phyloP scores from a whole-genome alignment of 2,113 vertebrate genomes.

The Clarias macrocephalus region DNA sequence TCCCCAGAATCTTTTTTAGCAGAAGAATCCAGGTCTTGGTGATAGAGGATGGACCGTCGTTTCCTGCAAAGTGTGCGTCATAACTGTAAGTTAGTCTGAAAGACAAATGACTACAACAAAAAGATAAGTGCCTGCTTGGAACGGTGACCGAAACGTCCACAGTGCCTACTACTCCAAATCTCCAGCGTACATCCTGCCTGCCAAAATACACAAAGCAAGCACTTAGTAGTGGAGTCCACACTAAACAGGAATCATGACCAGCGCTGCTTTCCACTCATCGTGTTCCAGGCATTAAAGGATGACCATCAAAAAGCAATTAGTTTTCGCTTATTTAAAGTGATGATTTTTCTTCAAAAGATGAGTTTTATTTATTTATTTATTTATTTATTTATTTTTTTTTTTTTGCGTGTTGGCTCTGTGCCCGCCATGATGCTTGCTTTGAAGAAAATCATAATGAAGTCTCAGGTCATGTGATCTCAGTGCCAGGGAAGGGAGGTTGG shows the following conservation, averaged over 20 bases:
- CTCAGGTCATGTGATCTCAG: no score
- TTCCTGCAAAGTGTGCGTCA: not conserved
- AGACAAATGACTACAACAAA: not conserved
- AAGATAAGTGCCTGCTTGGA: not conserved
- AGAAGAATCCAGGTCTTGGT: conserved; percentile 60
- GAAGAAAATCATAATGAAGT: no score
- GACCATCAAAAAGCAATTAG: not conserved
- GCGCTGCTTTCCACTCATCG: not conserved
- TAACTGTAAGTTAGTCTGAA: not conserved
- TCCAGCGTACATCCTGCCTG: not conserved
- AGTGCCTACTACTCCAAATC: not conserved
- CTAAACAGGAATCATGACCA: not conserved
- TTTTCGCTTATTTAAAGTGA: no score
- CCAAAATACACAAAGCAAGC: not conserved
- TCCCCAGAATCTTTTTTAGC: conserved; percentile 70
- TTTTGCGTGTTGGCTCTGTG: no score
- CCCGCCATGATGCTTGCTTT: no score
- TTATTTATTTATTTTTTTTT: no score
- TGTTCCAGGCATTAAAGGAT: not conserved
- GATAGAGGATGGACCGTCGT: conserved; percentile 10
- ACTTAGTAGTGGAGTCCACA: not conserved
- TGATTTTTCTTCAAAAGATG: no score
- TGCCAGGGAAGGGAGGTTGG: no score
- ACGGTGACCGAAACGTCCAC: not conserved
- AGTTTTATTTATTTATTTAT: no score